phyloP scores from a whole-genome alignment of 2,113 vertebrate genomes.

The Ameiurus melas region DNA sequence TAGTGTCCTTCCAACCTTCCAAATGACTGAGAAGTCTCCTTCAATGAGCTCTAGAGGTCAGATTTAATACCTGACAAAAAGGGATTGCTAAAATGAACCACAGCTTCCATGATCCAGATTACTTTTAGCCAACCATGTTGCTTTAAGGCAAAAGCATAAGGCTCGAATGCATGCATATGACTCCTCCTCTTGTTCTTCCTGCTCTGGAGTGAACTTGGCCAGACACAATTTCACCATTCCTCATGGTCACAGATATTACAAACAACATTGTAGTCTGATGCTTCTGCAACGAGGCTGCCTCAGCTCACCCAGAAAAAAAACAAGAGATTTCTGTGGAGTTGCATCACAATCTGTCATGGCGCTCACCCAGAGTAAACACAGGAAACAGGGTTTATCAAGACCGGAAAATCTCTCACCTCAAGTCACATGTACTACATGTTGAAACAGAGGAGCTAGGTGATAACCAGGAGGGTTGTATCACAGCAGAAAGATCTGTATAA shows the following conservation, averaged over 20 bases:
- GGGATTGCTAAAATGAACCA: not conserved
- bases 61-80: not conserved
- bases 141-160: not conserved
- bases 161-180: not conserved
- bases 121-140: not conserved
- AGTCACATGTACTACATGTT: not conserved
- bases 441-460: not conserved
- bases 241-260: conserved; percentile 24
- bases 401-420: conserved; percentile 22
- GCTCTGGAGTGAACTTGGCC: conserved; percentile 4
- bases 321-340: conserved; percentile 47
- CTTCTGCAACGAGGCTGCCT: conserved; percentile 22
- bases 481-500: not conserved
- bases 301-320: conserved; percentile 41
- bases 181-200: conserved; percentile 16
- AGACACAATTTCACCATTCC: not conserved
- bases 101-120: not conserved
- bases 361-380: conserved; percentile 47
- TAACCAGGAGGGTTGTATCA: not conserved
- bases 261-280: conserved; percentile 31
- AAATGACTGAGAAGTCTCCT: too few relatives aligned
- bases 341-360: conserved; percentile 44
- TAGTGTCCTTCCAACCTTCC: too few relatives aligned
- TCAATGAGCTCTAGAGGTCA: too few relatives aligned
- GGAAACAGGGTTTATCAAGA: conserved; percentile 45